phyloP scores from a whole-genome alignment of 2,888 invertebrate genomes.

The Conistra vaccinii region DNA sequence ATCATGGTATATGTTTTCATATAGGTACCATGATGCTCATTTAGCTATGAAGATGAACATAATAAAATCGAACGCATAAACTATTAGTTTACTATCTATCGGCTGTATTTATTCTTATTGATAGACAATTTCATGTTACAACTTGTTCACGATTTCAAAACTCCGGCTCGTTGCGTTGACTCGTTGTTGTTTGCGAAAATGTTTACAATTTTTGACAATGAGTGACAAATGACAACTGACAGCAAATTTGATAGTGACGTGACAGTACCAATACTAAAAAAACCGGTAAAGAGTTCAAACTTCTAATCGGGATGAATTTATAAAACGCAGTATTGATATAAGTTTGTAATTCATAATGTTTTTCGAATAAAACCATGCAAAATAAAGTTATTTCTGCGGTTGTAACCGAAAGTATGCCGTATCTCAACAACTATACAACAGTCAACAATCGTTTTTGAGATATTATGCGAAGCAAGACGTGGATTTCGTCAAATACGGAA shows the following conservation, averaged over 20 bases:
- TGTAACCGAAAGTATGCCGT: not conserved
- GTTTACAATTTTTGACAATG: constrained; percentile 31
- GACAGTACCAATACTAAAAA: not conserved
- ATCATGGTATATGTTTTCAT: too few relatives aligned
- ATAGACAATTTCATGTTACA: constrained; percentile 25
- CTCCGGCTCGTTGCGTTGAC: not conserved
- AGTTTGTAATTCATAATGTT: not conserved
- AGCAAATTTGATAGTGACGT: not conserved
- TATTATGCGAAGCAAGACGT: not conserved
- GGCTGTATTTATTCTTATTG: not conserved
- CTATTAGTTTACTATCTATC: not conserved
- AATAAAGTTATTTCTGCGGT: not conserved
- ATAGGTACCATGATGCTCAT: too few relatives aligned
- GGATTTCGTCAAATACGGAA: not conserved
- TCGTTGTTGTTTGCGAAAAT: constrained; percentile 2
- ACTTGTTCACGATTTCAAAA: constrained; percentile 16
- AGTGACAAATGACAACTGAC: not conserved
- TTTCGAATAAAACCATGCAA: not conserved
- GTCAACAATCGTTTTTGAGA: too few relatives aligned
- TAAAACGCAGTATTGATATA: not conserved
- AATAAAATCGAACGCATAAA: not conserved
- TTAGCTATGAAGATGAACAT: not conserved
- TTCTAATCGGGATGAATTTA: too few relatives aligned
- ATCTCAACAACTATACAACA: too few relatives aligned
- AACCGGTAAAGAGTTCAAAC: not conserved